A percentile compares a stretch with the other conserved stretches of the same genome.
phyloP scores from a whole-genome alignment of 2,113 vertebrate species.

The Rattus rattus region DNA sequence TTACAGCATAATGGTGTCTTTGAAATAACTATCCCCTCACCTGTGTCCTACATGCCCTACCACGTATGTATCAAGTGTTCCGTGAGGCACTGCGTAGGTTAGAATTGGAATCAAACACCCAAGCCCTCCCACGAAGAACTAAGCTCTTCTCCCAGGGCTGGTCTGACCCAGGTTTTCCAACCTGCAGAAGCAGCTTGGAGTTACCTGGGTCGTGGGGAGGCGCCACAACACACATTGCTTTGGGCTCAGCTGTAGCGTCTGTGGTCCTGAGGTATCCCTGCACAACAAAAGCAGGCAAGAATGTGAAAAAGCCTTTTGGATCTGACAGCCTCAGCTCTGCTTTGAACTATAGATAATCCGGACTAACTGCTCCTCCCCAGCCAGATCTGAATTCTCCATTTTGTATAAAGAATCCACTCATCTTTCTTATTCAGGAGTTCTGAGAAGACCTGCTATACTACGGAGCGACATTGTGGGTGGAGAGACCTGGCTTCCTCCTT shows the following conservation, averaged over 20 bases:
- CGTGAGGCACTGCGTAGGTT: not conserved
- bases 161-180: not conserved
- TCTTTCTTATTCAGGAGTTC: not conserved
- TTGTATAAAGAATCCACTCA: not conserved
- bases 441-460: not conserved
- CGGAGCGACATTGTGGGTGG: not conserved
- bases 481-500: constrained; percentile 12
- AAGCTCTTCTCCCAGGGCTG: too few relatives aligned
- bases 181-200: not conserved
- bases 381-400: not conserved
- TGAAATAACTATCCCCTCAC: not conserved
- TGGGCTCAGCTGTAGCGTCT: not conserved
- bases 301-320: not conserved
- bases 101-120: not conserved
- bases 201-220: not conserved
- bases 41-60: not conserved
- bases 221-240: not conserved
- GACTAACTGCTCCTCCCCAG: not conserved
- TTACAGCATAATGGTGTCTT: not conserved
- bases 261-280: not conserved
- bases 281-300: not conserved
- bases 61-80: not conserved
- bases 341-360: not conserved
- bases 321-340: not conserved
- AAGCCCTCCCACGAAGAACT: not conserved